phyloP scores from a whole-genome alignment of 2,797 vertebrate genomes.

The Podargus strigoides region DNA sequence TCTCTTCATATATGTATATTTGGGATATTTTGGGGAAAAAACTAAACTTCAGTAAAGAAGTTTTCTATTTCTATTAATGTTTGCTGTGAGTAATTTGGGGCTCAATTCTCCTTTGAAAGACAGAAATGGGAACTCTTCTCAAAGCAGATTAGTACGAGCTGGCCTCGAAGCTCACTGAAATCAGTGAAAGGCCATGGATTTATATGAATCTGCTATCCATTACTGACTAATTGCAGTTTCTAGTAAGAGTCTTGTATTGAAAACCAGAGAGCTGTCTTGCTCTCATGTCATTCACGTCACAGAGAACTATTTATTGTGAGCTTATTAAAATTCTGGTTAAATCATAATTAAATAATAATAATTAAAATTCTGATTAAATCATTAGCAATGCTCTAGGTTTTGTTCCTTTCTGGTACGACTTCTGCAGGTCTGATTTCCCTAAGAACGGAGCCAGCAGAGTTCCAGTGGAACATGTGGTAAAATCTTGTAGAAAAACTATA shows the following conservation, averaged over 20 bases:
- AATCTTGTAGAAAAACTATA: background rate
- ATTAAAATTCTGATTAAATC: constrained; percentile 5
- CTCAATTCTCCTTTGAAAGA: background rate
- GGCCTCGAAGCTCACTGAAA: background rate
- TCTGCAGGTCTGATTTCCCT: background rate
- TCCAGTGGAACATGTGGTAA: background rate
- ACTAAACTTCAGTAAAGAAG: background rate
- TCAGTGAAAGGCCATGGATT: background rate
- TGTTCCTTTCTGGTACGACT: background rate
- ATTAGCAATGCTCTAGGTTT: background rate
- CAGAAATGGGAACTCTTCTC: background rate
- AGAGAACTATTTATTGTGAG: background rate
- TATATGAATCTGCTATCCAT: background rate
- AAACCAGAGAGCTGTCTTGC: background rate
- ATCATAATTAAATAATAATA: too few species aligned
- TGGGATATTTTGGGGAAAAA: background rate
- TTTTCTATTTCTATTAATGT: background rate
- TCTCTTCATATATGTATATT: background rate
- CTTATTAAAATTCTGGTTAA: constrained; percentile 19
- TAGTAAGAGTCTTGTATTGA: background rate
- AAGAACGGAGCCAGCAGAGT: background rate
- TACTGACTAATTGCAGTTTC: background rate
- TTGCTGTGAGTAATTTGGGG: background rate
- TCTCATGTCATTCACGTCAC: background rate
- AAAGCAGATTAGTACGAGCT: background rate